phyloP scores from a whole-genome alignment of 1,140 invertebrate species.

The Drosophila tani region DNA sequence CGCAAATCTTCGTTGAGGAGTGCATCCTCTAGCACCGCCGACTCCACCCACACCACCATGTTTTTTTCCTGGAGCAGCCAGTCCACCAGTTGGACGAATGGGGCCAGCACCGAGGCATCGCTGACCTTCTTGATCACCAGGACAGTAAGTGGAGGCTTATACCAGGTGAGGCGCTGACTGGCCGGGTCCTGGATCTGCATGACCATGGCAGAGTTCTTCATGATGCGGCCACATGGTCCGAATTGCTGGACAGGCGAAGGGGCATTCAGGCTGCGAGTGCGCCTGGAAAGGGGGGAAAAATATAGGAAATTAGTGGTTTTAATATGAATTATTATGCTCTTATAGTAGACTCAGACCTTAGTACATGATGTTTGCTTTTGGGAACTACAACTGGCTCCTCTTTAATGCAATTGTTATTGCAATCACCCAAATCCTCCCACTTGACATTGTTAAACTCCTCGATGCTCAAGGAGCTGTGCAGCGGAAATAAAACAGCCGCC shows the following conservation, averaged over 20 bases:
- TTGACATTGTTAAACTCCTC: constrained; percentile 57
- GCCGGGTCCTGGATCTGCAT: constrained; percentile 99
- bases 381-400: not conserved
- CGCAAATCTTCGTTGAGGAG: constrained; percentile 89
- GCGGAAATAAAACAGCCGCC: constrained; percentile 29
- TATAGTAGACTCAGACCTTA: constrained; percentile 5
- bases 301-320: not conserved
- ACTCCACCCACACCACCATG: constrained; percentile 97
- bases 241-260: constrained; percentile 97
- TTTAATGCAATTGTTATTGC: constrained; percentile 27
- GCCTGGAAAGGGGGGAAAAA: constrained; percentile 87
- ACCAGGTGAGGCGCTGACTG: constrained; percentile 97
- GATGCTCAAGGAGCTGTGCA: constrained; percentile 53
- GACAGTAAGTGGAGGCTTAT: constrained; percentile 97
- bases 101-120: constrained; percentile 94
- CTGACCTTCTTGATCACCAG: constrained; percentile 98
- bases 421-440: constrained; percentile 28
- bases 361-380: not conserved
- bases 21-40: constrained; percentile 93
- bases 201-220: constrained; percentile 98
- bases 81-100: constrained; percentile 96
- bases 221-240: constrained; percentile 97
- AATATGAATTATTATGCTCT: fast-evolving
- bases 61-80: constrained; percentile 98
- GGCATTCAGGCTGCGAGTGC: constrained; percentile 96